Evolutionary conservation across 2,113 vertebrate species (phyloP).

Genomic region (Lucifuga dentata): DNA sequence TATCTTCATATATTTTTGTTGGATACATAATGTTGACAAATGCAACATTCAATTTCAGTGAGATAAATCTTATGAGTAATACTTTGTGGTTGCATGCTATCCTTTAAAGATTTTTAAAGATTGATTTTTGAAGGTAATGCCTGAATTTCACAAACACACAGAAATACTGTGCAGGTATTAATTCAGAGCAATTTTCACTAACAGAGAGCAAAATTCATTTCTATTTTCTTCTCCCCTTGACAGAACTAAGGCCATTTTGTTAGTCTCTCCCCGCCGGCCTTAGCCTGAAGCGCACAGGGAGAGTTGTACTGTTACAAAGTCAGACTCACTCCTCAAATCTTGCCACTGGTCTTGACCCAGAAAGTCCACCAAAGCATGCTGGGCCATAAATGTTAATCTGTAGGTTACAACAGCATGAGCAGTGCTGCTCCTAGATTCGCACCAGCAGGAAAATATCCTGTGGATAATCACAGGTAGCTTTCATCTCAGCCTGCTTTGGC

Average conservation of each 20-base stretch:
- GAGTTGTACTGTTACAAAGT: constrained; percentile 57
- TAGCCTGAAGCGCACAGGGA: constrained; percentile 41
- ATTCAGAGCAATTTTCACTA: constrained; percentile 57
- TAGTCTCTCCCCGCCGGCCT: constrained; percentile 43
- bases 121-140: constrained; percentile 28
- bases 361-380: constrained; percentile 70
- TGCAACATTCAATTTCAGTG: not conserved
- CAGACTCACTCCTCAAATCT: constrained; percentile 63
- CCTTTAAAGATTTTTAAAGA: no score
- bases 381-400: constrained; percentile 80
- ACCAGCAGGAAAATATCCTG: constrained; percentile 69
- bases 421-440: constrained; percentile 58
- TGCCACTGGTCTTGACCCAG: constrained; percentile 75
- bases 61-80: no score
- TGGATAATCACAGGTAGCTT: constrained; percentile 71
- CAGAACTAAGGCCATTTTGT: constrained; percentile 61
- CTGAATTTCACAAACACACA: constrained; percentile 25
- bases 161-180: constrained; percentile 33
- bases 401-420: constrained; percentile 66
- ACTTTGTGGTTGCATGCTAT: no score
- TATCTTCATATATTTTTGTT: not conserved
- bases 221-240: constrained; percentile 62
- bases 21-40: not conserved
- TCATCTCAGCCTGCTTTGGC: constrained; percentile 62
- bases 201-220: constrained; percentile 58